Percentiles rank a stretch among this genome's conserved stretches.
Conservation (phyloP, 1,140 invertebrate species). For the Conus betulinus region DNA sequence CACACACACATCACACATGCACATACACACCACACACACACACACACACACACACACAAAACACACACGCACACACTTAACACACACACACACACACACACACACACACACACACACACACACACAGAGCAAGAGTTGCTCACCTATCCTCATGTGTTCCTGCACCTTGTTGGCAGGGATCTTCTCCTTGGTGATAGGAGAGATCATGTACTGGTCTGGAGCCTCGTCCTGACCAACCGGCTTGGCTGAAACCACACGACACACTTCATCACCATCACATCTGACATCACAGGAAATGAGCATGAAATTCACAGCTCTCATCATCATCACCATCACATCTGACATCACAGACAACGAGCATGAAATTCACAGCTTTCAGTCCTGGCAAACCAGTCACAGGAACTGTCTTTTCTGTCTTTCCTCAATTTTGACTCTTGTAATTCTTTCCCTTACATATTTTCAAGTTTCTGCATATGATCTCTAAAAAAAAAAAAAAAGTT, state of each 20-base stretch:
- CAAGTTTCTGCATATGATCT: no score
- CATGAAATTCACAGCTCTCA: not conserved
- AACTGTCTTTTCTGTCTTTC: no score
- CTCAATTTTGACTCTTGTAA: no score
- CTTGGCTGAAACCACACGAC: slow-evolving; percentile 54
- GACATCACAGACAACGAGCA: not conserved
- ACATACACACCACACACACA: no score
- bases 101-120: no score
- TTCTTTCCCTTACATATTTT: no score
- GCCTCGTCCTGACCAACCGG: slow-evolving; percentile 65
- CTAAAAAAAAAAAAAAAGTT: no score
- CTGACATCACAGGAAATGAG: not conserved
- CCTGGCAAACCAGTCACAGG: no score
- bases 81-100: no score
- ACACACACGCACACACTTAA: no score
- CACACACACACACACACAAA: no score
- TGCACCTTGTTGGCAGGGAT: slow-evolving; percentile 98
- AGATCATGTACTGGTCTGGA: slow-evolving; percentile 95
- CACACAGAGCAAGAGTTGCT: slow-evolving; percentile 27
- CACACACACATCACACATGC: no score
- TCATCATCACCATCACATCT: not conserved
- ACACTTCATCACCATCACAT: not conserved
- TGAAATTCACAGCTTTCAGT: not conserved
- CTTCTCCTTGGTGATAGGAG: slow-evolving; percentile 97
- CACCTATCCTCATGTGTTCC: slow-evolving; percentile 96